Base-by-base conservation (phyloP, 2,113 vertebrate genomes). In the Tragelaphus imberbis region DNA sequence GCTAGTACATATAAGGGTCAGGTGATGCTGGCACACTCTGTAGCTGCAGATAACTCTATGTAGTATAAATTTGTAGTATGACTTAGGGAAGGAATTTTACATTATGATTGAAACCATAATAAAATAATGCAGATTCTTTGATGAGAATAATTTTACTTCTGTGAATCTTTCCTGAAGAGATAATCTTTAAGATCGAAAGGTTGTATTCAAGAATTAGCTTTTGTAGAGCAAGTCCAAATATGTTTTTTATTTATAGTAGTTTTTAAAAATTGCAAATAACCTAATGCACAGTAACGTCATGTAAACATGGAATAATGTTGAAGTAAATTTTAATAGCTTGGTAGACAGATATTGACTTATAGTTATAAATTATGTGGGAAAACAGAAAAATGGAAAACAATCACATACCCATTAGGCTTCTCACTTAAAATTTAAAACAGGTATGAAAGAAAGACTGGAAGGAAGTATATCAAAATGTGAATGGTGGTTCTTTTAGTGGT, bases 61-160 rank as follows among this genome's bases (percentile, higher is more conserved):
- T 88, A 25, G 40, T 81, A 55, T 23, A 95, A n/a, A 92, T 77
- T 81, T 90, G 25, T 80, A 81, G 58, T 95, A 59, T 44, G 47
- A 92, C 84, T 88, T 71, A 17, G n/a, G 59, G 36, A 94, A 87
- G n/a, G 8, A 89, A 90, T 89, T 95, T 96, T 88, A 91, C 68
- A 44, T 88, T 88, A 25, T 68, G 86, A 40, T 51, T 49, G 40
- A 10, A 96, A 71, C 40, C 15, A 51, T 95, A 53, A 65, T 59
- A 92, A 21, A 58, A 65, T 59, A 87, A 21, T 96, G 36, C 40
- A 94, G 19, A 75, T 88, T 90, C n/a, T 91, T 91, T 89, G 25
- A 77, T 86, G n/a, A 2, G 47, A 71, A n/a, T 61, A 47, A 15
- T 87, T 91, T 17, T 53, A 95, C 53, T 93, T 96, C 28, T 88